Percentiles rank a stretch among this genome's conserved stretches.
Evolutionary conservation across 2,113 vertebrate genomes (phyloP).

Genomic region (Pachyramphus minor): DNA sequence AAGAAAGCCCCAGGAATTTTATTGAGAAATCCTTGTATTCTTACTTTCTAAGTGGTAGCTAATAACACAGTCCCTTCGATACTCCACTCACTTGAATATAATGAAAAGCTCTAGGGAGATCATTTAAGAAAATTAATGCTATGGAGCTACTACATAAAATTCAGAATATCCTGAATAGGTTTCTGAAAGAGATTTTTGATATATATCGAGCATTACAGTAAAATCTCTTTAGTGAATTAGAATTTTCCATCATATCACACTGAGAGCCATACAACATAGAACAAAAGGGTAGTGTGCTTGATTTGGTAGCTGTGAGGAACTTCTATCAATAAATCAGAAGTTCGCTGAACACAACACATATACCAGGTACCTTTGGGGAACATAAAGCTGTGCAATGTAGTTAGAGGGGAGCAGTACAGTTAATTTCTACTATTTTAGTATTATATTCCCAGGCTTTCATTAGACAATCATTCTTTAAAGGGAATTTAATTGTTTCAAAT

Average conservation of each 20-base stretch:
- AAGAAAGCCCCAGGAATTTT: not conserved
- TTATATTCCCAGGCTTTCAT: slow-evolving; percentile 30
- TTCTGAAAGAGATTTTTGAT: slow-evolving; percentile 14
- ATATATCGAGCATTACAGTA: not conserved
- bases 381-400: slow-evolving; percentile 15
- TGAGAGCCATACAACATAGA: not conserved
- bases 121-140: slow-evolving; percentile 7
- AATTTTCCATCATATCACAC: slow-evolving; percentile 30
- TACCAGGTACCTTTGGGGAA: slow-evolving; percentile 31
- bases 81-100: not conserved
- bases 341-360: not conserved
- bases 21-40: not conserved
- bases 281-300: slow-evolving; percentile 16
- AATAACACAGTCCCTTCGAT: not conserved
- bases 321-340: slow-evolving; percentile 47
- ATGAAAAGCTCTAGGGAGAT: not conserved
- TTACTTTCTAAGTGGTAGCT: not conserved
- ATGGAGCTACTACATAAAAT: not conserved
- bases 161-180: not conserved
- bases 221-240: slow-evolving; percentile 2
- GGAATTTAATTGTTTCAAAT: slow-evolving; percentile 39
- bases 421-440: slow-evolving; percentile 47
- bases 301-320: slow-evolving; percentile 30
- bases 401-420: not conserved
- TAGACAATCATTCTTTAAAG: slow-evolving; percentile 46